Evolutionary conservation across 2,113 vertebrate genomes (phyloP).

Genomic region (Myiagra hebetior): DNA sequence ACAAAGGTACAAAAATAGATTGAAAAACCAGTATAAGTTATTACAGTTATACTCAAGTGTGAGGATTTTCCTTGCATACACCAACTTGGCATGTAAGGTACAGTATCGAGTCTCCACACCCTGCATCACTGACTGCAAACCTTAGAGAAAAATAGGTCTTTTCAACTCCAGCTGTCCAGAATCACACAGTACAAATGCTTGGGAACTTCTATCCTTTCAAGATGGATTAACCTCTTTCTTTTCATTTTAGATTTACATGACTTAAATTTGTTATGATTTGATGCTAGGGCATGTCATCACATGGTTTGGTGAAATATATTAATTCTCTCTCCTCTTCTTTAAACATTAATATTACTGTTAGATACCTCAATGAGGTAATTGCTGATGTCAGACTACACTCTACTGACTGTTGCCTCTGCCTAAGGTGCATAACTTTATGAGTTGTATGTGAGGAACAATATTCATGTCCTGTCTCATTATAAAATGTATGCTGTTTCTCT

Average conservation of each 20-base stretch:
- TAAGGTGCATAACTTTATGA: neutral
- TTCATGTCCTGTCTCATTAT: neutral
- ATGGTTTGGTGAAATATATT: neutral
- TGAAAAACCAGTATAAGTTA: neutral
- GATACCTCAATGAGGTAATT: neutral
- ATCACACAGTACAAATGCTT: neutral
- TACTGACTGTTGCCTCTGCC: neutral
- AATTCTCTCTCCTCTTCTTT: neutral
- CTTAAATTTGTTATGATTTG: neutral
- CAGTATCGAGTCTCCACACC: accelerated
- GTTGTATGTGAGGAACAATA: neutral
- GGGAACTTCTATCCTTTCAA: neutral
- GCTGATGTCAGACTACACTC: neutral
- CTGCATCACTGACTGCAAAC: neutral
- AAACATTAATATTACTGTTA: neutral
- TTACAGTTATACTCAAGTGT: neutral
- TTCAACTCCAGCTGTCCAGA: neutral
- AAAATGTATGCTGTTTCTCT: neutral
- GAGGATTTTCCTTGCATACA: neutral
- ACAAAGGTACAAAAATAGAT: neutral
- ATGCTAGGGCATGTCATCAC: neutral
- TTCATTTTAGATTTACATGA: neutral
- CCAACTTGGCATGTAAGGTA: neutral
- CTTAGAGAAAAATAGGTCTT: neutral
- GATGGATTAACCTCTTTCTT: neutral